phyloP scores from a whole-genome alignment of 1,140 invertebrate species.

The Grapholita molesta region DNA sequence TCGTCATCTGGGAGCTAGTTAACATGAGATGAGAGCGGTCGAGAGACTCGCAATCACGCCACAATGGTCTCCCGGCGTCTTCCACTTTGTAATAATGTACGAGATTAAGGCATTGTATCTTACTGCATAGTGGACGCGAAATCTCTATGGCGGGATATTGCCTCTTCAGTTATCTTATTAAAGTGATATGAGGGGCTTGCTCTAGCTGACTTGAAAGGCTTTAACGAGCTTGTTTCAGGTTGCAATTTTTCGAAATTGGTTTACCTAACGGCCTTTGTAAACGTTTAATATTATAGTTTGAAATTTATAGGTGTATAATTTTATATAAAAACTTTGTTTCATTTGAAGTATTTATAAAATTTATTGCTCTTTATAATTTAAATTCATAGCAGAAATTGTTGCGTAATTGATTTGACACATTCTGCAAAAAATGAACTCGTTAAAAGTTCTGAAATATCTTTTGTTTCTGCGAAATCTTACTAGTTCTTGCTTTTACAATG shows the following conservation, averaged over 20 bases:
- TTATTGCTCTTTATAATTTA: too few relatives aligned
- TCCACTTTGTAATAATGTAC: conserved; percentile 12
- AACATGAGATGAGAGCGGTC: background rate
- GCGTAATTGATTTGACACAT: background rate
- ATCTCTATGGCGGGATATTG: conserved; percentile 15
- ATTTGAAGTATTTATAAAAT: background rate
- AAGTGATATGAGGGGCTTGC: conserved; percentile 14
- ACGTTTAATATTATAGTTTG: background rate
- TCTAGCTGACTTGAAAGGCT: conserved; percentile 7
- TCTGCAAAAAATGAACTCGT: background rate
- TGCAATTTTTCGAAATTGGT: conserved; percentile 8
- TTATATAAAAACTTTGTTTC: background rate
- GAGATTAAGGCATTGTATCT: conserved; percentile 16
- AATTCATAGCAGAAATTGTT: too few relatives aligned
- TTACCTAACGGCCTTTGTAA: background rate
- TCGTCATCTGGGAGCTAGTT: conserved; percentile 3
- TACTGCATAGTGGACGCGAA: conserved; percentile 13
- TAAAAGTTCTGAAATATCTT: background rate
- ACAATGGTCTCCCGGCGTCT: conserved; percentile 11
- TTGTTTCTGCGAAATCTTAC: background rate
- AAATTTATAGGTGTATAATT: background rate
- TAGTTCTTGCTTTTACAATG: background rate
- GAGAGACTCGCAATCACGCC: background rate
- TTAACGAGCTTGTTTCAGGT: conserved; percentile 14
- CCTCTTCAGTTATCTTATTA: conserved; percentile 18